Percentiles rank a stretch among this genome's conserved stretches.
Conservation (phyloP, 2,113 vertebrate species). For the Leucopsar rothschildi region DNA sequence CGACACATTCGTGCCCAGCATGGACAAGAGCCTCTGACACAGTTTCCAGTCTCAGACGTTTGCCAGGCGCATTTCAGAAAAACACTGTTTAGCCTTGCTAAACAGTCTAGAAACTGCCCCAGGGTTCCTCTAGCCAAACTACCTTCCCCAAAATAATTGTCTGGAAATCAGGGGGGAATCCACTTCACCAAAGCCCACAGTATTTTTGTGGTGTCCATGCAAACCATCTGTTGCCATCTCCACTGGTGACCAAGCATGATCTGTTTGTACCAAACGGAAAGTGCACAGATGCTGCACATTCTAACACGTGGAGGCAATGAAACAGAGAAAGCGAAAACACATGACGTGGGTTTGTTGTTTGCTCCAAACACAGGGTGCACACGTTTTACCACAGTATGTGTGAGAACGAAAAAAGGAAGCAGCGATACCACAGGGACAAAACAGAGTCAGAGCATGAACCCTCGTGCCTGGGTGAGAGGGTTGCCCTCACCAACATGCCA, state of each 20-base stretch:
- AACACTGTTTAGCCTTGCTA: not conserved
- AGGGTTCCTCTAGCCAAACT: not conserved
- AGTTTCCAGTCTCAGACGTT: not conserved
- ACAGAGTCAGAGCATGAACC: not conserved
- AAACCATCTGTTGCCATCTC: not conserved
- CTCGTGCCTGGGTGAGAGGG: not conserved
- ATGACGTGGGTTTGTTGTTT: conserved; percentile 62
- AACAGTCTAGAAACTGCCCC: not conserved
- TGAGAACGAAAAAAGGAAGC: conserved; percentile 42
- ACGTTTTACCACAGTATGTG: not conserved
- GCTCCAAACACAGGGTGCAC: not conserved
- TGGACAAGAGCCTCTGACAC: not conserved
- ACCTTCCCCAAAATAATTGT: not conserved
- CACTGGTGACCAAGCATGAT: not conserved
- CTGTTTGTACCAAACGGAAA: conserved; percentile 36
- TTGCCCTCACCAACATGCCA: not conserved
- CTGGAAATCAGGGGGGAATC: not conserved
- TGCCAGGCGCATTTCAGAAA: not conserved
- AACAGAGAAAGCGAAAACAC: conserved; percentile 61
- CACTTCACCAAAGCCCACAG: not conserved
- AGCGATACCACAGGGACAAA: not conserved
- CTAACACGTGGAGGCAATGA: conserved; percentile 37
- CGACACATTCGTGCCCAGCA: not conserved
- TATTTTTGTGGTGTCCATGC: not conserved
- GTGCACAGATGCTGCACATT: not conserved